Evolutionary conservation across 2,797 vertebrate genomes (phyloP), one percentile per base, ranked within the genome.

Genomic region (Xenops minutus): DNA sequence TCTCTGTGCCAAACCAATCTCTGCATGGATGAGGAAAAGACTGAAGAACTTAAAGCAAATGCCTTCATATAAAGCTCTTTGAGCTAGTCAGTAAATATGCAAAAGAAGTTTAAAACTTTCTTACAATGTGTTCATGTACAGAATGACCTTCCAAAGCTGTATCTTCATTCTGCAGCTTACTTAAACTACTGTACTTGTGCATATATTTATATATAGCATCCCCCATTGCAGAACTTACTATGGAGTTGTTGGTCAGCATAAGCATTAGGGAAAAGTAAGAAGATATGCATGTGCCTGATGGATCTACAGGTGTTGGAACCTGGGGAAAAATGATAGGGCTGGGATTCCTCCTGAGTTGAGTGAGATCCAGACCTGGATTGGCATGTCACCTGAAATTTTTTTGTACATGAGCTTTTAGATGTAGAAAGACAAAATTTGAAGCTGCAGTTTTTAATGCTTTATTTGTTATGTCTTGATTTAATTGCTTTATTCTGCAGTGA

Each of bases 351-450:
- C 23, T 30, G 39, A 66, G 17, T 4, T 62, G 7, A 17, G 3
- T 39, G 55, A 66, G 8, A 73, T 71, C 10, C 22, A 79, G 41
- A 58, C 18, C 32, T 76, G 55, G 17, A 16, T 30, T 1, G 5
- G 17, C 27, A n/a, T 0, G 1, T 73, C 3, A 5, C 19, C 26
- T 85, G n/a, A 0, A 1, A 9, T 55, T 89, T 88, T 79, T 27
- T 71, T 81, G 22, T 54, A 13, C 13, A 13, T 44, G 67, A 62
- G 13, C 63, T 85, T 76, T 71, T 71, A 44, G 39, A 48, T 41
- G 5, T 41, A 73, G n/a, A 80, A 92, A 54, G 46, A 46, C 0
- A 16, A 39, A 79, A 66, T 83, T 76, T 59, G 41, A 73, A 94
- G 44, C 20, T 74, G 16, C 18, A n/a, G 32, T 14, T n/a, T 87